phyloP scores from a whole-genome alignment of 1,140 invertebrate species.

The Hylaeus volcanicus region DNA sequence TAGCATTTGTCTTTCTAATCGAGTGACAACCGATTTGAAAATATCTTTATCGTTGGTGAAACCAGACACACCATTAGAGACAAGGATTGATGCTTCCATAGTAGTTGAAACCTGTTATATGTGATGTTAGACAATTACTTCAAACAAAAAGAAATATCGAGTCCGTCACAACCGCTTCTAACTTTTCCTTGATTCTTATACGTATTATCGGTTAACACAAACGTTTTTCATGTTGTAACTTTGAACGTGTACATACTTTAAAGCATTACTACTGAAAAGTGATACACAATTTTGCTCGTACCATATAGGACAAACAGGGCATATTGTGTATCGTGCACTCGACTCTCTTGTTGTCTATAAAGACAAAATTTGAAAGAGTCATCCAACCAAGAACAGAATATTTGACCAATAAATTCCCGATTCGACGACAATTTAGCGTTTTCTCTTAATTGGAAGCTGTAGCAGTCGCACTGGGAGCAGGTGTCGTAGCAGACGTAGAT shows the following conservation, averaged over 20 bases:
- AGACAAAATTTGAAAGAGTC: not conserved
- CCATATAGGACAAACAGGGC: slow-evolving; percentile 2
- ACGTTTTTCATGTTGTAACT: not conserved
- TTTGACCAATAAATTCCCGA: slow-evolving; percentile 9
- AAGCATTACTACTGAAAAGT: slow-evolving; percentile 32
- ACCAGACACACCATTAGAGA: slow-evolving; percentile 12
- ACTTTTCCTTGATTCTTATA: not conserved
- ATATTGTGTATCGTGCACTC: not conserved
- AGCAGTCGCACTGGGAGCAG: slow-evolving; percentile 66
- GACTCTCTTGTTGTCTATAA: slow-evolving; percentile 6
- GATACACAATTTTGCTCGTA: slow-evolving; percentile 22
- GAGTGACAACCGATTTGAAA: not conserved
- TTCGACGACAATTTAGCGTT: slow-evolving; percentile 9
- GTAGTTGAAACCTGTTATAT: not conserved
- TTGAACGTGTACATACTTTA: slow-evolving; percentile 12
- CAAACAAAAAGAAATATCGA: slow-evolving; percentile 3
- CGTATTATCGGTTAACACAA: slow-evolving; percentile 4
- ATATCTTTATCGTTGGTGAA: slow-evolving; percentile 11
- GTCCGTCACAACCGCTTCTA: not conserved
- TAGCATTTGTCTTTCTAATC: slow-evolving; percentile 22
- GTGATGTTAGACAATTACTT: not conserved
- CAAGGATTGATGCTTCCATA: slow-evolving; percentile 6
- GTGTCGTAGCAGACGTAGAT: slow-evolving; percentile 61
- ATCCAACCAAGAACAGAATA: slow-evolving; percentile 7
- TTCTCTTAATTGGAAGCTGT: slow-evolving; percentile 73